Conservation (phyloP, 2,888 invertebrate genomes). For the Nephrotoma guestfalica region DNA sequence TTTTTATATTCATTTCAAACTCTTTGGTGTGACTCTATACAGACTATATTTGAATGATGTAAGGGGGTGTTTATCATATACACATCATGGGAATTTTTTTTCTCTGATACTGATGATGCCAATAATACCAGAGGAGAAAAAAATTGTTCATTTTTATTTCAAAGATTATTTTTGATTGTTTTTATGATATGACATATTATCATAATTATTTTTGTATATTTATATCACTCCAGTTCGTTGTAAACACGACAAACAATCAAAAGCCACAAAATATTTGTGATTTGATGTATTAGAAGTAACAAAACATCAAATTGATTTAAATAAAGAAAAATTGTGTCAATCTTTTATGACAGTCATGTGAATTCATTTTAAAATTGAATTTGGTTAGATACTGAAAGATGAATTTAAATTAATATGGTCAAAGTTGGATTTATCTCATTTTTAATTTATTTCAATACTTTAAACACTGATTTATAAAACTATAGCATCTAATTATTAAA, state of each 20-base stretch:
- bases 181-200: background rate
- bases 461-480: too few relatives aligned
- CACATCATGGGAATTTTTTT: conserved; percentile 3
- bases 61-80: background rate
- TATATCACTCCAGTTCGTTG: background rate
- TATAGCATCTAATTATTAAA: too few relatives aligned
- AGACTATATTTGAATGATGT: background rate
- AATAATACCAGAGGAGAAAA: background rate
- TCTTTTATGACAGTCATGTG: background rate
- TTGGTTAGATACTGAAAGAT: too few relatives aligned
- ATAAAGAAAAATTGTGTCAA: background rate
- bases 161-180: conserved; percentile 1
- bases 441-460: too few relatives aligned
- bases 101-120: conserved; percentile 2
- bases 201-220: background rate
- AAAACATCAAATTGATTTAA: background rate
- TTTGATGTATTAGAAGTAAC: background rate
- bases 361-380: background rate
- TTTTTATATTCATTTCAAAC: background rate
- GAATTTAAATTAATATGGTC: too few relatives aligned
- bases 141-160: conserved; percentile 2
- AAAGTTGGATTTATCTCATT: too few relatives aligned
- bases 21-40: background rate
- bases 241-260: background rate
- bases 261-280: background rate